These are phyloP conservation scores for Magallana gigas DNA, from an alignment of 1,140 invertebrate species.

Conservation along the genomic window DNA sequence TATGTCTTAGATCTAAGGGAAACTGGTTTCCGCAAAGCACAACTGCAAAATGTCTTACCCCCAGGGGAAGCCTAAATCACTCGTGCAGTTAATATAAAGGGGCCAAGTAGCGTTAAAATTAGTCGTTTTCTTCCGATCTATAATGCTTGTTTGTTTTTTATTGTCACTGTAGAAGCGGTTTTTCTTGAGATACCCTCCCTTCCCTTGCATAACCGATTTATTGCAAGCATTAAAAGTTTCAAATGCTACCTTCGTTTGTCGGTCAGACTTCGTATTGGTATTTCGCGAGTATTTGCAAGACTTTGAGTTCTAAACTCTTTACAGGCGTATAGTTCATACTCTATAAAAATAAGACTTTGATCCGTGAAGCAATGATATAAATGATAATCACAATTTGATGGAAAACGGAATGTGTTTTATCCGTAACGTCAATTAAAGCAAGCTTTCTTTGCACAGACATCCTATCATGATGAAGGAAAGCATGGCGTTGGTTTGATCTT, in stretches of 20 bases:
- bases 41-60: slow-evolving; percentile 26
- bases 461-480: slow-evolving; percentile 8
- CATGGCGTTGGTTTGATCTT: slow-evolving; percentile 12
- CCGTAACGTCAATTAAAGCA: slow-evolving; percentile 35
- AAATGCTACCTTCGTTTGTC: slow-evolving; percentile 2
- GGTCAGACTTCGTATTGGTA: slow-evolving; percentile 15
- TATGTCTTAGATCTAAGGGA: not conserved
- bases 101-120: not conserved
- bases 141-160: slow-evolving; percentile 23
- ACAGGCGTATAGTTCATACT: not conserved
- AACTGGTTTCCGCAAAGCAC: slow-evolving; percentile 20
- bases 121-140: slow-evolving; percentile 4
- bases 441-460: not conserved
- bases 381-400: slow-evolving; percentile 34
- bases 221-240: slow-evolving; percentile 12
- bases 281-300: not conserved
- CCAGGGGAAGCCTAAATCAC: not conserved
- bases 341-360: slow-evolving; percentile 1
- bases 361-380: slow-evolving; percentile 17
- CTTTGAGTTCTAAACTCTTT: not conserved
- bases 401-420: slow-evolving; percentile 31
- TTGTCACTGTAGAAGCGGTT: not conserved
- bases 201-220: not conserved
- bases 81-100: slow-evolving; percentile 23
- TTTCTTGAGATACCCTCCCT: not conserved